phyloP scores from a whole-genome alignment of 2,113 vertebrate genomes.

The Melanocharis versteri region DNA sequence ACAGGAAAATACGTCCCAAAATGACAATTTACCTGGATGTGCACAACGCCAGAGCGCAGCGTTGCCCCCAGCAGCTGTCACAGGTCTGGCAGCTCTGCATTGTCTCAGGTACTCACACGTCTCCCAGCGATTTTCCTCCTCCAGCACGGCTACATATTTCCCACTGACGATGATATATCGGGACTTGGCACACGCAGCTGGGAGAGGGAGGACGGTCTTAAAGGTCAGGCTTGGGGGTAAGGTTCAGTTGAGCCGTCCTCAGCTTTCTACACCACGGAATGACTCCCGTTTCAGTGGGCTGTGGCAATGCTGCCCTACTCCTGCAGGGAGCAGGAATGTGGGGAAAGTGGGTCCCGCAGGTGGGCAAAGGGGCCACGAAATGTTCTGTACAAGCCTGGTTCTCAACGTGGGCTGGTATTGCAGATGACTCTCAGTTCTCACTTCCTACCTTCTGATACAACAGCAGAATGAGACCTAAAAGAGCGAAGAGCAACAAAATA shows the following conservation, averaged over 20 bases:
- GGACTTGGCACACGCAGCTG: background rate
- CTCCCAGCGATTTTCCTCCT: background rate
- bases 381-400: background rate
- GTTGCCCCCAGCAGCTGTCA: background rate
- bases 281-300: background rate
- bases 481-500: background rate
- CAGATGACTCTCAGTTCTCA: background rate
- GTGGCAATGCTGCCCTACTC: background rate
- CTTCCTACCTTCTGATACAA: background rate
- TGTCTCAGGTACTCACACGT: background rate
- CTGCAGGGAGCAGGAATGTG: background rate
- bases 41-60: accelerated
- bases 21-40: background rate
- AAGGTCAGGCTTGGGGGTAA: background rate
- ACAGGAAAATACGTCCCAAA: background rate
- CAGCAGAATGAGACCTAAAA: background rate
- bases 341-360: background rate
- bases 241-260: background rate
- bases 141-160: accelerated
- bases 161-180: background rate
- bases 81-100: background rate
- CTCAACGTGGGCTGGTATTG: accelerated
- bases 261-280: background rate
- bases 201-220: background rate
- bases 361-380: background rate